Conservation (phyloP, 2,113 vertebrate species). For the Chloroceryle aenea region DNA sequence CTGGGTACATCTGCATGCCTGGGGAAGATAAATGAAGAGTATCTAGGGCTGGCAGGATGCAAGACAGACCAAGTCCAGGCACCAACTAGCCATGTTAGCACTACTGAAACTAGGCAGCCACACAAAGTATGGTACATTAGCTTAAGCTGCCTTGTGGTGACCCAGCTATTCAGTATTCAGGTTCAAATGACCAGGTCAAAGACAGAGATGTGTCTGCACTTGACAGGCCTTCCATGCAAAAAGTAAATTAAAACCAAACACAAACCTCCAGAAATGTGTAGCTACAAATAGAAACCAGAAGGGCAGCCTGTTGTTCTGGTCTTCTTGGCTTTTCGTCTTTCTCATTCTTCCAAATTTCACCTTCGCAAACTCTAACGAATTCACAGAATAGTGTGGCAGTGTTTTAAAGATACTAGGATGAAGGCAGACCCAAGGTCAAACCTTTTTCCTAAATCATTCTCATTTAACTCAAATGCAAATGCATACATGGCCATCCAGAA, state of each 20-base stretch:
- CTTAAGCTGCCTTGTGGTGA: slow-evolving; percentile 8
- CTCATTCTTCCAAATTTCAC: neutral
- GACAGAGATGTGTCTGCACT: slow-evolving; percentile 36
- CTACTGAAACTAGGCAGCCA: neutral
- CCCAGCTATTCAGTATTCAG: neutral
- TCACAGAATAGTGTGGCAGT: neutral
- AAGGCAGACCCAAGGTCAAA: neutral
- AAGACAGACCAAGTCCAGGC: slow-evolving; percentile 45
- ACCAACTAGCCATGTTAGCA: neutral
- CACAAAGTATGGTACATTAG: neutral
- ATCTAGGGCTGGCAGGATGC: slow-evolving; percentile 13
- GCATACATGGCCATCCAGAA: neutral
- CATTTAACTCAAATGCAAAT: neutral
- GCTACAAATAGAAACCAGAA: slow-evolving; percentile 35
- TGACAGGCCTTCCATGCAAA: neutral
- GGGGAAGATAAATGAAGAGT: slow-evolving; percentile 23
- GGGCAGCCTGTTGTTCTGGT: slow-evolving; percentile 55
- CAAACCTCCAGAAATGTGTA: slow-evolving; percentile 36
- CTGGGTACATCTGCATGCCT: slow-evolving; percentile 28
- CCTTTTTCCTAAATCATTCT: neutral
- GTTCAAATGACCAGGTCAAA: slow-evolving; percentile 33
- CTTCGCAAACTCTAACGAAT: neutral
- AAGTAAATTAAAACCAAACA: slow-evolving; percentile 43
- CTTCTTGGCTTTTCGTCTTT: slow-evolving; percentile 42
- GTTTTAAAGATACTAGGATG: neutral